Percentiles rank a stretch among this genome's conserved stretches.
Conservation (phyloP, 2,888 invertebrate genomes). For the Phytoseiulus persimilis region DNA sequence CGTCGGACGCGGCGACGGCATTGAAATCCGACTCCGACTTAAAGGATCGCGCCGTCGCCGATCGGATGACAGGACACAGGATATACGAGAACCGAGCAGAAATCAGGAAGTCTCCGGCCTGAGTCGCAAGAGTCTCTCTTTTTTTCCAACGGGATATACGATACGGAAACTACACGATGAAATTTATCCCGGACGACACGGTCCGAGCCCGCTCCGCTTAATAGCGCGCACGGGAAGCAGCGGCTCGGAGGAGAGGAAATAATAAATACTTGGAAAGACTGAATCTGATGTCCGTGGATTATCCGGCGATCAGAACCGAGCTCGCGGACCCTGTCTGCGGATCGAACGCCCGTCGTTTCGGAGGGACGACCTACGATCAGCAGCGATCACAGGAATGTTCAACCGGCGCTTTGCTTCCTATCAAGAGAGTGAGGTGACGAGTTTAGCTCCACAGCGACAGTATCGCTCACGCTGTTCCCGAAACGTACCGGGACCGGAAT, state of each 20-base stretch:
- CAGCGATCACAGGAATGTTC: not conserved
- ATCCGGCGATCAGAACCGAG: not conserved
- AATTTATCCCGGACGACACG: not conserved
- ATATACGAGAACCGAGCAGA: not conserved
- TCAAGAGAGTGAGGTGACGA: too few species aligned
- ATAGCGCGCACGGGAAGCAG: not conserved
- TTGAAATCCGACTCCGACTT: not conserved
- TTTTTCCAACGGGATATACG: not conserved
- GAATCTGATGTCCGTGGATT: not conserved
- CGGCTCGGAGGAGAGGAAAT: not conserved
- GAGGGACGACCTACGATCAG: too few species aligned
- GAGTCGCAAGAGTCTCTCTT: not conserved
- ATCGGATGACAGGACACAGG: conserved; percentile 38
- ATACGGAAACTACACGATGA: conserved; percentile 5
- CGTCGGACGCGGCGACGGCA: not conserved
- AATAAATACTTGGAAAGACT: not conserved
- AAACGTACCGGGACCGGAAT: too few species aligned
- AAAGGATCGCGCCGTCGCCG: conserved; percentile 11
- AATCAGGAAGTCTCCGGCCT: not conserved
- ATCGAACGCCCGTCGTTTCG: not conserved
- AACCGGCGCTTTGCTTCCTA: too few species aligned
- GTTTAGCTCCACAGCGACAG: too few species aligned
- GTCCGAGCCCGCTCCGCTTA: not conserved
- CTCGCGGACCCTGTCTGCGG: not conserved
- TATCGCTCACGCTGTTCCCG: too few species aligned